Percentiles rank a stretch among this genome's conserved stretches.
These are phyloP conservation scores for Rhynchomys soricoides DNA, from an alignment of 2,113 vertebrate genomes.

Conservation along the genomic window DNA sequence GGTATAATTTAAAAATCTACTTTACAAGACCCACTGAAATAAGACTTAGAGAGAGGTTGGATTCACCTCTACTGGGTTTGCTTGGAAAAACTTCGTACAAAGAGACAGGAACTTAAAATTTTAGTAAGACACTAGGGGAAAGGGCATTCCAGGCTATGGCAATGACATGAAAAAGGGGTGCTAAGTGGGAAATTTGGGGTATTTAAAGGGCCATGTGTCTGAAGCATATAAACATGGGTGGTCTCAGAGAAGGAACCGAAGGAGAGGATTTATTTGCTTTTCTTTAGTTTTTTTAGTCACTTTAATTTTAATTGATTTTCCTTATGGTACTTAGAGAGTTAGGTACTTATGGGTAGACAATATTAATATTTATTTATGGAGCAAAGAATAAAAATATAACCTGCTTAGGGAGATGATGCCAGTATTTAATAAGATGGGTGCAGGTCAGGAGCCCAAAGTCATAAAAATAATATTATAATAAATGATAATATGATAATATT, in stretches of 20 bases:
- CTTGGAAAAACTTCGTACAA: neutral
- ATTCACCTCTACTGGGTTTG: neutral
- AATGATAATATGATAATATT: neutral
- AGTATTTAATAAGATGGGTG: neutral
- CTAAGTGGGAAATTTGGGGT: constrained; percentile 27
- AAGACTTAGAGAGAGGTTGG: constrained; percentile 1
- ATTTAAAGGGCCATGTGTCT: neutral
- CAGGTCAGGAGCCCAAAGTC: neutral
- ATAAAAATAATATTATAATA: too few relatives aligned
- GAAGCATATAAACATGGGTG: neutral
- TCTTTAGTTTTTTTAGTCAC: neutral
- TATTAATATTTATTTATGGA: neutral
- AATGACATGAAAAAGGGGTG: neutral
- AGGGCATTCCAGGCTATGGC: neutral
- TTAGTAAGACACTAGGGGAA: constrained; percentile 10
- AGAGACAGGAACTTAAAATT: neutral
- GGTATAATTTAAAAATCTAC: neutral
- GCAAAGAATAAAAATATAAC: neutral
- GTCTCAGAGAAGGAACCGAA: neutral
- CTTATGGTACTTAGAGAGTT: neutral
- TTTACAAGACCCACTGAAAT: constrained; percentile 1
- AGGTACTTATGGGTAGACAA: neutral
- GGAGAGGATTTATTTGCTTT: neutral
- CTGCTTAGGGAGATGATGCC: neutral
- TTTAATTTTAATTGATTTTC: constrained; percentile 12